phyloP scores from a whole-genome alignment of 2,888 invertebrate species.

The Andricus curvator region DNA sequence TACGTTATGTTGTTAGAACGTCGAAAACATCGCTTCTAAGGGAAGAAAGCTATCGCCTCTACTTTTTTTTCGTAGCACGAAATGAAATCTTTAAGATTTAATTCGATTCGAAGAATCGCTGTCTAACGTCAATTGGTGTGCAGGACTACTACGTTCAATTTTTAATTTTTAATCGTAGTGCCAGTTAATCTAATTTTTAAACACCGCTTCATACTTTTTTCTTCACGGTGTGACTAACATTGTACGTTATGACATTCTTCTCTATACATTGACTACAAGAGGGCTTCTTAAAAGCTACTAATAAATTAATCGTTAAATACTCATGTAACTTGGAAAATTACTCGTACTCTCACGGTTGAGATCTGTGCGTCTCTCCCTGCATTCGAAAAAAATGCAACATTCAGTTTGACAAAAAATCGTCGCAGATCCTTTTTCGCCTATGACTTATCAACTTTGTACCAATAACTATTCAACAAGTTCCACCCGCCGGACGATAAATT shows the following conservation, averaged over 20 bases:
- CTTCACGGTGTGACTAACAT: conserved; percentile 59
- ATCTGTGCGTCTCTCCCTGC: conserved; percentile 49
- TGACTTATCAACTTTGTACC: conserved; percentile 65
- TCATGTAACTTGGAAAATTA: conserved; percentile 59
- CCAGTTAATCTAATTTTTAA: conserved; percentile 54
- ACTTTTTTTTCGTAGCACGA: conserved; percentile 11
- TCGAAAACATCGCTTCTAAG: conserved; percentile 9
- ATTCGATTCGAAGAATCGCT: conserved; percentile 10
- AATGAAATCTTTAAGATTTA: conserved; percentile 15
- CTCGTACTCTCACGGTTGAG: conserved; percentile 56
- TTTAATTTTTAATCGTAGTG: conserved; percentile 54
- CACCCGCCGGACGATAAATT: conserved; percentile 1
- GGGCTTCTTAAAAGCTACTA: conserved; percentile 65
- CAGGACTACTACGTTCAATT: conserved; percentile 41
- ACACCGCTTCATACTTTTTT: conserved; percentile 55
- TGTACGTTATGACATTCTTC: conserved; percentile 60
- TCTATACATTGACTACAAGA: conserved; percentile 72
- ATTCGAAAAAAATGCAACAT: conserved; percentile 22
- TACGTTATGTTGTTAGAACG: conserved; percentile 20
- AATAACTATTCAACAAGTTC: conserved; percentile 51
- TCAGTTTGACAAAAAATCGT: conserved; percentile 3
- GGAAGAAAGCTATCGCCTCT: conserved; percentile 19
- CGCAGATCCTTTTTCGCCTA: conserved; percentile 47
- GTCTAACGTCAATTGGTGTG: conserved; percentile 37
- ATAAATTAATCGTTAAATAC: conserved; percentile 75